Base-by-base conservation (phyloP, 1,140 invertebrate genomes). In the Zaprionus kolodkinae region DNA sequence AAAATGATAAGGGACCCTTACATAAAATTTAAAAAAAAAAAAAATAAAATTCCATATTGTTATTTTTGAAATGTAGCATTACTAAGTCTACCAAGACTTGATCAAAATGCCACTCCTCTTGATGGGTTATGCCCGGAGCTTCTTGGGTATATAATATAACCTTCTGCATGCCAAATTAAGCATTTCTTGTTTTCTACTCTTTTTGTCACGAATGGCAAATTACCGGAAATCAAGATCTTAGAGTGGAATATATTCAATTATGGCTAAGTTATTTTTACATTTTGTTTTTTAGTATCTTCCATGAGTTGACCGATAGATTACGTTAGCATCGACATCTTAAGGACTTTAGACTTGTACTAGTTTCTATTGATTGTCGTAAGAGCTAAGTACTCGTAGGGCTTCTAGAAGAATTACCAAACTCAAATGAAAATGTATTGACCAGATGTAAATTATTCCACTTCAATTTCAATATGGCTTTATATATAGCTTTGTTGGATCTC, bases 381-480 rank as follows among this genome's bases (percentile, higher is more conserved):
- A 50, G 17, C 45, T 11, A 25, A 12, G 15, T 50, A 50, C 17
- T 50, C 25, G 21, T 25, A 50, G 45, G 45, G 45, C 45, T 25
- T 50, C 25, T 12, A 40, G 17, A 21, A 17, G 36, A n/a, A 13
- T 45, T 48, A 35, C 40, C 2, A 2, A 15, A 17, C 40, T 7
- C n/a, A 45, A 35, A 35, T 57, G 38, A 4, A 56, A 65, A 48
- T 40, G 35, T 17, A 6, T 45, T n/a, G 15, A 12, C 9, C 5
- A 54, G 3, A 45, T 45, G 27, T 45, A 33, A 50, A 54, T 21
- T 11, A 68, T n/a, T 45, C 2, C n/a, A 30, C 40, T 59, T 21
- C 45, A 5, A 55, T 71, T 75, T 75, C 60, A 52, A 64, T 21
- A 69, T 71, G 72, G 67, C 67, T 60, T 30, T 36, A 30, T 36